phyloP scores from a whole-genome alignment of 2,797 vertebrate genomes.

The Rhyacichthys aspro region DNA sequence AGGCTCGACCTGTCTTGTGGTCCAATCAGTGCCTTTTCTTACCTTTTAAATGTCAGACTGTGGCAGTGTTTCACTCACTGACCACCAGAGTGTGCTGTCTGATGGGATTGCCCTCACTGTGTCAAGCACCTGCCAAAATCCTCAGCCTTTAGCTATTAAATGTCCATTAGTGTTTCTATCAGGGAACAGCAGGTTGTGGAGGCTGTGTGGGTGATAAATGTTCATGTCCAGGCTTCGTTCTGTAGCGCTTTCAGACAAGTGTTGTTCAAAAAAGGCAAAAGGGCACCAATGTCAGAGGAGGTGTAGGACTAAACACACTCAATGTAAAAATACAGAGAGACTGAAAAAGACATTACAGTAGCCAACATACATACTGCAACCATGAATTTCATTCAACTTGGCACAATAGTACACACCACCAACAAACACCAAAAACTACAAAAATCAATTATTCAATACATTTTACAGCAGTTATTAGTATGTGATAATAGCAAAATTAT shows the following conservation, averaged over 20 bases:
- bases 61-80: conserved; percentile 18
- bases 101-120: conserved; percentile 40
- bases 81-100: conserved; percentile 69
- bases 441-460: no score
- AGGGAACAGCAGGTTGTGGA: conserved; percentile 12
- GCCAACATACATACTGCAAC: no score
- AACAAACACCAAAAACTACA: no score
- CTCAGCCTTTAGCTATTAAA: conserved; percentile 25
- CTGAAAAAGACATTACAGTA: no score
- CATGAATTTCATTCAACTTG: no score
- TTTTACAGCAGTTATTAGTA: no score
- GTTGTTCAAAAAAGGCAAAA: conserved; percentile 4
- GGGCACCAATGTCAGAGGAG: conserved; percentile 13
- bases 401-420: no score
- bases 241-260: conserved; percentile 6
- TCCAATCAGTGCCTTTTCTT: not conserved
- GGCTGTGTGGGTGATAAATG: conserved; percentile 5
- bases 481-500: no score
- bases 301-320: conserved; percentile 1
- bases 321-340: no score
- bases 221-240: conserved; percentile 4
- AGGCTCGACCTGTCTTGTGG: not conserved
- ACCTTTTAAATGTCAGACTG: conserved; percentile 1
- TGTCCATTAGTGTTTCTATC: conserved; percentile 17
- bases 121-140: conserved; percentile 24